These are phyloP conservation scores for Meloidogyne exigua DNA, from an alignment of 1,140 invertebrate species.

Conservation along the genomic window DNA sequence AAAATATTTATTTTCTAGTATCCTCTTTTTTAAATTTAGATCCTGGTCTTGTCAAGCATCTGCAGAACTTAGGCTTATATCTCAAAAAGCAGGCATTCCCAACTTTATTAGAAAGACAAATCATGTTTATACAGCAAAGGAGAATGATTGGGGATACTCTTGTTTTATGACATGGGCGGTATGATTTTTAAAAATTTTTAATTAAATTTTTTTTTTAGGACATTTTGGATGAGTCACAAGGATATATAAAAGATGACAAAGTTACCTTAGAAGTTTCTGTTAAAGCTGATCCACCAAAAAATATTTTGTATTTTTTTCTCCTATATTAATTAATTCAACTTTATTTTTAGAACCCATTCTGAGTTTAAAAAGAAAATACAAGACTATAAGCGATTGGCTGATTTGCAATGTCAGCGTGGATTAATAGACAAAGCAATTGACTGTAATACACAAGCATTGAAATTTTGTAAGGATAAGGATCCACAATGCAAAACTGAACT, in stretches of 20 bases:
- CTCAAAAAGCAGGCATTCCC: slow-evolving; percentile 56
- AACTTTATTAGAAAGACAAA: slow-evolving; percentile 62
- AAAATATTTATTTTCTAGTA: neutral
- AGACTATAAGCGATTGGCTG: slow-evolving; percentile 59
- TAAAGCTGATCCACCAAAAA: slow-evolving; percentile 62
- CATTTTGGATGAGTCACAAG: slow-evolving; percentile 61
- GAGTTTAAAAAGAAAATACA: slow-evolving; percentile 62
- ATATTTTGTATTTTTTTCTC: slow-evolving; percentile 54
- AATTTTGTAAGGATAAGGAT: slow-evolving; percentile 64
- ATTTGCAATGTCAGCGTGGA: slow-evolving; percentile 58
- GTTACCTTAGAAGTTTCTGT: slow-evolving; percentile 60
- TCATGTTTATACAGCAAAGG: slow-evolving; percentile 62
- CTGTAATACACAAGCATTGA: slow-evolving; percentile 57
- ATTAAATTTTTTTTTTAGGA: slow-evolving; percentile 48
- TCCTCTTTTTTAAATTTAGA: slow-evolving; percentile 67
- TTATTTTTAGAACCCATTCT: slow-evolving; percentile 46
- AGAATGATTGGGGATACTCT: slow-evolving; percentile 64
- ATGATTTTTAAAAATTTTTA: slow-evolving; percentile 57
- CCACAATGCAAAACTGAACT: slow-evolving; percentile 53
- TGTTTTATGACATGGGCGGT: slow-evolving; percentile 87
- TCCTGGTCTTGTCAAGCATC: slow-evolving; percentile 61
- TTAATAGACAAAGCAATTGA: slow-evolving; percentile 62
- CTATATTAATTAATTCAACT: neutral
- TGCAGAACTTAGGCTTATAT: slow-evolving; percentile 59
- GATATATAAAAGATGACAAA: slow-evolving; percentile 61